Conservation (phyloP, 2,113 vertebrate species). For the Pseudonaja textilis region DNA sequence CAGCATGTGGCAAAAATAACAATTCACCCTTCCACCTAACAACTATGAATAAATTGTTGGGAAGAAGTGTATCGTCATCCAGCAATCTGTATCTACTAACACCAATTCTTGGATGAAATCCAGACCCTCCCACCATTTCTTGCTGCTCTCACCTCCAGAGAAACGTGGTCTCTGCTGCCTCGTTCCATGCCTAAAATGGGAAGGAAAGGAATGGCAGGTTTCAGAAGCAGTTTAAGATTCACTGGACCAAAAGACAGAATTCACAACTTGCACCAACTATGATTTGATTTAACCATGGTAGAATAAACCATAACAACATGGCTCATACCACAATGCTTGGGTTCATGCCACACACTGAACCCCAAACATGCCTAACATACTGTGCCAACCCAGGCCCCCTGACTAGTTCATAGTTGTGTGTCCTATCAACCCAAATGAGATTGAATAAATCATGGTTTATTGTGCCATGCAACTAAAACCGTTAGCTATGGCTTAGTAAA, state of each 20-base stretch:
- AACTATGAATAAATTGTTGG: not conserved
- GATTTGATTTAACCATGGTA: not conserved
- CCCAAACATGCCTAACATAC: not conserved
- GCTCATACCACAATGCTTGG: not conserved
- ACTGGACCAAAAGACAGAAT: not conserved
- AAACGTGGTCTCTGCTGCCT: not conserved
- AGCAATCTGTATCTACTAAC: not conserved
- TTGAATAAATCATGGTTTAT: not conserved
- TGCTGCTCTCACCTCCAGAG: slow-evolving; percentile 14
- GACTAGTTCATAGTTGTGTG: not conserved
- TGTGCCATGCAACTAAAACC: not conserved
- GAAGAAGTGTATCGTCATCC: not conserved
- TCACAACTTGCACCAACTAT: not conserved
- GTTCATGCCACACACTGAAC: not conserved
- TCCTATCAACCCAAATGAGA: not conserved
- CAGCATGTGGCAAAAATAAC: not conserved
- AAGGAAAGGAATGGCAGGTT: not conserved
- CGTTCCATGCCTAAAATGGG: slow-evolving; percentile 16
- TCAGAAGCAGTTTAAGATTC: not conserved
- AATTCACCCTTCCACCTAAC: not conserved
- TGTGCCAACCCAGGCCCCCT: not conserved
- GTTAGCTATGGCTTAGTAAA: not conserved
- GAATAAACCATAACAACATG: not conserved
- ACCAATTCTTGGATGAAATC: not conserved
- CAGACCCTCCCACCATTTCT: not conserved